These are phyloP conservation scores for Lissonota sp. DNA, from an alignment of 2,888 invertebrate species.

Conservation along the genomic window DNA sequence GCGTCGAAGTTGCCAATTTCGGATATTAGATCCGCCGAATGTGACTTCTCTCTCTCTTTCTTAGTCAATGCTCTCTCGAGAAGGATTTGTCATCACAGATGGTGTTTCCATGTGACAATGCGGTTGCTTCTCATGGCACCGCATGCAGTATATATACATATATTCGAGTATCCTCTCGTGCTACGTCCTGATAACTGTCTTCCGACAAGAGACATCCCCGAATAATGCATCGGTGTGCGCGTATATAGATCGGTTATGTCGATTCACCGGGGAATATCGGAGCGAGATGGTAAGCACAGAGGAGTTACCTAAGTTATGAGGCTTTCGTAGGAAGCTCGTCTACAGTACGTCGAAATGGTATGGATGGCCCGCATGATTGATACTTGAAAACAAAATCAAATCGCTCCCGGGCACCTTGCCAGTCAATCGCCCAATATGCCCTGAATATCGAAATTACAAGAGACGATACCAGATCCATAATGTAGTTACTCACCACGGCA, in stretches of 20 bases:
- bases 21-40: neutral
- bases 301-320: conserved; percentile 29
- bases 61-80: neutral
- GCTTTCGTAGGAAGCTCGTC: conserved; percentile 17
- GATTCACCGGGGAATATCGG: conserved; percentile 21
- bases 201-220: conserved; percentile 29
- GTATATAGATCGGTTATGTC: conserved; percentile 1
- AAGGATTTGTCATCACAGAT: conserved; percentile 43
- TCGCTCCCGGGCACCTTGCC: conserved; percentile 56
- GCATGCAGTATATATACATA: neutral
- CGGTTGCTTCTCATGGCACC: conserved; percentile 1
- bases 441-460: neutral
- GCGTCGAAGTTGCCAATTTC: neutral
- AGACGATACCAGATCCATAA: conserved; percentile 8
- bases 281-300: neutral
- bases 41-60: neutral
- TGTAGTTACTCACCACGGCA: conserved; percentile 6
- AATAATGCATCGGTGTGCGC: conserved; percentile 29
- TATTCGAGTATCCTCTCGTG: conserved; percentile 31
- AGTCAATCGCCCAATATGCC: conserved; percentile 9
- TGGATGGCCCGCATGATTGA: conserved; percentile 7
- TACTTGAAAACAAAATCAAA: conserved; percentile 51
- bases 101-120: conserved; percentile 30
- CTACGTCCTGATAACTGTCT: conserved; percentile 51
- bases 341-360: conserved; percentile 26